A percentile compares a stretch with the other conserved stretches of the same genome.
Conservation (phyloP, 2,113 vertebrate species). For the Lethenteron reissneri region DNA sequence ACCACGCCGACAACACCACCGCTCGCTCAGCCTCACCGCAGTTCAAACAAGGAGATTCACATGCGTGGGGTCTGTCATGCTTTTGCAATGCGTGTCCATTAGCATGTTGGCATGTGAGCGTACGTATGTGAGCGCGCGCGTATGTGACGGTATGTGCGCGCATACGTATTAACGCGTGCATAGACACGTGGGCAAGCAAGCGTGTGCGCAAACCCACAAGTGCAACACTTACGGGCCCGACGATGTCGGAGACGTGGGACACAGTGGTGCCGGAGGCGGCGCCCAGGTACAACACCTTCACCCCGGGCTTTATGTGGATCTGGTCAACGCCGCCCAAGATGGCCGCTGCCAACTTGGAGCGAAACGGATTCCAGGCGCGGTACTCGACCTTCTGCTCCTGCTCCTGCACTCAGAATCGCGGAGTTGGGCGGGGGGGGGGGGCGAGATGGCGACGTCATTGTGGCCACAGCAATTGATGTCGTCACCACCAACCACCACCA, state of each 20-base stretch:
- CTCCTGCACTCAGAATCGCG: conserved; percentile 23
- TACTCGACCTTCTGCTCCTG: conserved; percentile 64
- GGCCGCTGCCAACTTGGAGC: conserved; percentile 65
- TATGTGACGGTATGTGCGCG: neutral
- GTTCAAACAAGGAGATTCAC: neutral
- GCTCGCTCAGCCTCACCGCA: neutral
- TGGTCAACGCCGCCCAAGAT: conserved; percentile 69
- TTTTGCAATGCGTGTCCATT: neutral
- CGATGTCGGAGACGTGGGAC: conserved; percentile 73
- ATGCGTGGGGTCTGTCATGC: neutral
- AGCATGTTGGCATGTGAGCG: neutral
- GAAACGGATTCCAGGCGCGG: conserved; percentile 75
- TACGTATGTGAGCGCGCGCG: neutral
- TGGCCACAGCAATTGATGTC: neutral
- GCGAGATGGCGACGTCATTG: neutral
- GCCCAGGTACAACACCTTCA: conserved; percentile 62
- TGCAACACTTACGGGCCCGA: conserved; percentile 42
- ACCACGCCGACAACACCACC: neutral
- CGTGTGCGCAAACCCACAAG: neutral
- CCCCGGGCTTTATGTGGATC: conserved; percentile 62
- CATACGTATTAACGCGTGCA: neutral
- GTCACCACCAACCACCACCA: neutral
- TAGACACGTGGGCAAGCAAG: neutral
- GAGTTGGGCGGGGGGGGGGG: neutral
- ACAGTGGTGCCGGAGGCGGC: conserved; percentile 72